A percentile compares a stretch with the other conserved stretches of the same genome.
Evolutionary conservation across 2,888 invertebrate genomes (phyloP).

Genomic region (Saturnia pavonia): DNA sequence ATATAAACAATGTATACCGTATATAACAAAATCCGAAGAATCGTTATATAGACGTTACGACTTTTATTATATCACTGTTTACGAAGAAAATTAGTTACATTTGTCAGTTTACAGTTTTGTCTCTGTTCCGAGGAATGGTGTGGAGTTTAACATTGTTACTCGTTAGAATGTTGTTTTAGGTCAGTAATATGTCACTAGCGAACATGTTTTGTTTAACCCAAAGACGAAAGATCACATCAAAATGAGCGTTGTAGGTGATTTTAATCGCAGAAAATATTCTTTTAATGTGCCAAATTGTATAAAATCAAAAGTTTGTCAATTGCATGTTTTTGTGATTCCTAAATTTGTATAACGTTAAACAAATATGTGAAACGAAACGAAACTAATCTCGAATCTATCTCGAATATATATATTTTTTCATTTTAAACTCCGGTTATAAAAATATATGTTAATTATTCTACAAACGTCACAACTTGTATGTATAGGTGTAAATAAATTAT

Average conservation of each 20-base stretch:
- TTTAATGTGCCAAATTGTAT: constrained; percentile 69
- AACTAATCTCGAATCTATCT: constrained; percentile 37
- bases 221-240: constrained; percentile 50
- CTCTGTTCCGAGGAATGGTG: constrained; percentile 39
- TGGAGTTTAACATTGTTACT: constrained; percentile 55
- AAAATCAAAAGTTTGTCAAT: constrained; percentile 22
- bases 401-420: constrained; percentile 28
- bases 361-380: constrained; percentile 33
- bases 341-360: constrained; percentile 21
- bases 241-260: constrained; percentile 40
- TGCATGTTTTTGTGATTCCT: background rate
- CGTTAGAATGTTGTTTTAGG: constrained; percentile 56
- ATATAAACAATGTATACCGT: background rate
- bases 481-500: constrained; percentile 79
- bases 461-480: constrained; percentile 74
- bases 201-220: constrained; percentile 51
- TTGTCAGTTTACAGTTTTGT: constrained; percentile 31
- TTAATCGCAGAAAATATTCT: constrained; percentile 38
- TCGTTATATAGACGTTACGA: background rate
- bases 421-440: constrained; percentile 13
- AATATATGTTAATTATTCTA: constrained; percentile 51
- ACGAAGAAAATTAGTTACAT: constrained; percentile 22
- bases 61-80: constrained; percentile 8
- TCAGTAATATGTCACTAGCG: constrained; percentile 59
- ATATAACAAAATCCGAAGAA: background rate